Conservation (phyloP, 2,888 invertebrate species). For the Biston betularia region DNA sequence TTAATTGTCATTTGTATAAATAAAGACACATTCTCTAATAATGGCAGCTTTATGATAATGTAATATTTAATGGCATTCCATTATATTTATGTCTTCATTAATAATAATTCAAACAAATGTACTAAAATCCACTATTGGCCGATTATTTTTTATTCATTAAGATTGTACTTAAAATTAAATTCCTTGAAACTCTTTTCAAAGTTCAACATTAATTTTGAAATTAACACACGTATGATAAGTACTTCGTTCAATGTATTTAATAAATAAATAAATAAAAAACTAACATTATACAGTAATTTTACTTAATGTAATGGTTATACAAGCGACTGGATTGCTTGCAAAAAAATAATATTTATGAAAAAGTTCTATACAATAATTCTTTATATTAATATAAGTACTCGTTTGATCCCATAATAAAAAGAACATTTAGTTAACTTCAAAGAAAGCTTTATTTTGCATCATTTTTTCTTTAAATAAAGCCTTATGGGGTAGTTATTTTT, state of each 20-base stretch:
- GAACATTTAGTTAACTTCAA: not conserved
- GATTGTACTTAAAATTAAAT: not conserved
- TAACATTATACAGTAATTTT: slow-evolving; percentile 8
- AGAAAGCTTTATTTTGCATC: not conserved
- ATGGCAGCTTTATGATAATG: slow-evolving; percentile 23
- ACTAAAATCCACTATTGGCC: not conserved
- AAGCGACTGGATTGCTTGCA: slow-evolving; percentile 72
- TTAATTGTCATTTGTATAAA: slow-evolving; percentile 37
- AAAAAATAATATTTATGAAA: slow-evolving; percentile 56
- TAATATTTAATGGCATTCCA: slow-evolving; percentile 12
- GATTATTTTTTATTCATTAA: too few relatives aligned
- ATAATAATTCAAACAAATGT: slow-evolving; percentile 1
- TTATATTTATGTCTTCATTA: not conserved
- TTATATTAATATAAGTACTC: slow-evolving; percentile 34
- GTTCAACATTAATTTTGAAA: not conserved
- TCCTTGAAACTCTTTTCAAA: not conserved
- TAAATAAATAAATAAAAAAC: slow-evolving; percentile 4
- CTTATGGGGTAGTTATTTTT: not conserved
- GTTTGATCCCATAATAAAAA: slow-evolving; percentile 28
- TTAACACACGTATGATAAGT: not conserved
- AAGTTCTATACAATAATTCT: slow-evolving; percentile 48
- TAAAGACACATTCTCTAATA: slow-evolving; percentile 23
- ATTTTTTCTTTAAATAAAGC: too few relatives aligned
- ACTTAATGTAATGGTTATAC: slow-evolving; percentile 47
- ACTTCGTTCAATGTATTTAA: not conserved